Evolutionary conservation across 2,888 invertebrate genomes (phyloP), one percentile per base, ranked within the genome.

Genomic region (Lissocephala sabroskyi): DNA sequence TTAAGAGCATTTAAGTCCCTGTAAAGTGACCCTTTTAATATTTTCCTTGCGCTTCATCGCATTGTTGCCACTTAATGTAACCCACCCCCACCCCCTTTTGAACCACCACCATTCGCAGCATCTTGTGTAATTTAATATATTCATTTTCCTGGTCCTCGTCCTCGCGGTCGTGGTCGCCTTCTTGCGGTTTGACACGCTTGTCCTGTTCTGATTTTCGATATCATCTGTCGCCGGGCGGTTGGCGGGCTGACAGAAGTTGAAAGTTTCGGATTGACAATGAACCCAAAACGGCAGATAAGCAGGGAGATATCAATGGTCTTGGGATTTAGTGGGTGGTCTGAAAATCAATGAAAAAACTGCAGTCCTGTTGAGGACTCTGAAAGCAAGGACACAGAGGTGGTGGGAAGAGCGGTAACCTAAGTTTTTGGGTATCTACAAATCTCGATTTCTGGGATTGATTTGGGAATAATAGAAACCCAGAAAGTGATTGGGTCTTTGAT

Each of bases 11-110:
- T 66, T 79, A 74, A 77, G 76, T 65, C 76, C 65, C 56, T 66
- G 76, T 66, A 65, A 75, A 79, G 76, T 79, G 79, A 79, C 79
- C 79, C 78, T 79, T 79, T 79, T 79, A 78, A 77, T 79, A 73
- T 77, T 60, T 50, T n/a, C n/a, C 64, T 44, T 71, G 54, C 57
- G 60, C 62, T 56, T 68, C 62, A 49, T 48, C 59, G 62, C 60
- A 65, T 71, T 73, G 73, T 68, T 73, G 68, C 54, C 67, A 65
- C 71, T 71, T 62, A 67, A 57, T 62, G 62, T 29, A 35, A 16
- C 7, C 13, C 17, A 56, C 51, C 56, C 53, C 44, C 49, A 61
- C 52, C 52, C 43, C 51, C 32, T 3, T n/a, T 3, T 45, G 32
- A 39, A 11, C 46, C 62, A 50, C 45, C 55, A 49, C 45, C 23